Evolutionary conservation across 2,888 invertebrate species (phyloP).

Genomic region (Tachina lurida): DNA sequence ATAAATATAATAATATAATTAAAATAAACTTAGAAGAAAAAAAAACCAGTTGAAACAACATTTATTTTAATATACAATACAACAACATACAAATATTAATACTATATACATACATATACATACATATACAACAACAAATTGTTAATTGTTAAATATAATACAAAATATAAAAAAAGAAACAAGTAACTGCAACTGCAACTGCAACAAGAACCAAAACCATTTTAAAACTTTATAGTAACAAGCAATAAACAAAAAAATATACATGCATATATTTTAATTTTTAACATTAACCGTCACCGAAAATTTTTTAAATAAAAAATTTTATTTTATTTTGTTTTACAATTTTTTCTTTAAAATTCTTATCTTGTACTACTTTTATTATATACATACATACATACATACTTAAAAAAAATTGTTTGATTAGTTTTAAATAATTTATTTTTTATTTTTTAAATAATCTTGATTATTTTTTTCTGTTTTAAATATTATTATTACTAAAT

Average conservation of each 20-base stretch:
- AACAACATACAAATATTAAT: constrained; percentile 64
- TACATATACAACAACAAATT: constrained; percentile 36
- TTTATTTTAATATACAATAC: constrained; percentile 67
- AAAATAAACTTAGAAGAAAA: constrained; percentile 66
- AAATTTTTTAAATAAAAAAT: constrained; percentile 27
- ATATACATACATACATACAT: constrained; percentile 8
- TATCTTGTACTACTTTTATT: constrained; percentile 16
- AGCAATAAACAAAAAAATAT: constrained; percentile 24
- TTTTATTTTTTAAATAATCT: constrained; percentile 46
- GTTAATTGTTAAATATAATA: constrained; percentile 46
- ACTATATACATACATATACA: constrained; percentile 51
- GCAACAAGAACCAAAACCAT: constrained; percentile 64
- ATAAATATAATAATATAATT: constrained; percentile 46
- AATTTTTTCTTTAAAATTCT: neutral
- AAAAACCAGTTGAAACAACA: constrained; percentile 60
- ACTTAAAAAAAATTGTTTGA: constrained; percentile 53
- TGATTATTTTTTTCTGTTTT: constrained; percentile 50
- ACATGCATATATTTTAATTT: constrained; percentile 37
- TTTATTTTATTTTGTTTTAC: constrained; percentile 35
- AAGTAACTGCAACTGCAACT: constrained; percentile 60
- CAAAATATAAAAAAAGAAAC: constrained; percentile 22
- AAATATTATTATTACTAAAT: constrained; percentile 59
- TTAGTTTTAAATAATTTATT: constrained; percentile 69
- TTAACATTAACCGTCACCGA: constrained; percentile 51
- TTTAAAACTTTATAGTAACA: constrained; percentile 51